Percentiles rank a stretch among this genome's conserved stretches.
Conservation (phyloP, 2,113 vertebrate genomes). For the Dipodomys ordii region DNA sequence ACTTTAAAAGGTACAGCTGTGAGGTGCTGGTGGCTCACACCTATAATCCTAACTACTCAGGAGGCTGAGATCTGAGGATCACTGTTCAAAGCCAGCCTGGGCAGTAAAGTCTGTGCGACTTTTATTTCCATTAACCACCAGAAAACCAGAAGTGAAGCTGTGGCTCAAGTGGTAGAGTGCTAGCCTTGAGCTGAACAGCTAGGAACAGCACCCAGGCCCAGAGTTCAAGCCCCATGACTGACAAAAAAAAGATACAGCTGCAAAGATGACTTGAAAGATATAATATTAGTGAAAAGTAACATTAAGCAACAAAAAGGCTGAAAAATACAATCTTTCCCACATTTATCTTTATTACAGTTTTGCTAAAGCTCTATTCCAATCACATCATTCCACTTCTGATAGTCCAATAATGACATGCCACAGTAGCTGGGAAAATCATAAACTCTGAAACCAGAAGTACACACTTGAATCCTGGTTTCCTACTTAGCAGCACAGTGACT, state of each 20-base stretch:
- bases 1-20: conserved; percentile 43
- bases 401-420: neutral
- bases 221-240: no score
- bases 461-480: conserved; percentile 13
- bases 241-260: neutral
- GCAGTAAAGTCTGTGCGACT: no score
- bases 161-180: no score
- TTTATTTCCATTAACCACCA: no score
- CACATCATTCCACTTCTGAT: neutral
- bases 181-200: no score
- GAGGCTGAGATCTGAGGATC: no score
- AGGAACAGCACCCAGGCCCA: no score
- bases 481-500: neutral
- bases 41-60: no score
- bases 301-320: neutral
- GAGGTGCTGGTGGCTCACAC: no score
- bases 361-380: neutral
- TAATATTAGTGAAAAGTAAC: neutral
- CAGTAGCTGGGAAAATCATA: neutral
- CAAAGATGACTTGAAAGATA: conserved; percentile 39
- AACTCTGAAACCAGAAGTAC: neutral
- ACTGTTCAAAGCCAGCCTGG: no score
- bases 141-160: no score
- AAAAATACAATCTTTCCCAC: neutral
- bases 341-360: conserved; percentile 26